phyloP scores from a whole-genome alignment of 2,113 vertebrate species.

The Ia io region DNA sequence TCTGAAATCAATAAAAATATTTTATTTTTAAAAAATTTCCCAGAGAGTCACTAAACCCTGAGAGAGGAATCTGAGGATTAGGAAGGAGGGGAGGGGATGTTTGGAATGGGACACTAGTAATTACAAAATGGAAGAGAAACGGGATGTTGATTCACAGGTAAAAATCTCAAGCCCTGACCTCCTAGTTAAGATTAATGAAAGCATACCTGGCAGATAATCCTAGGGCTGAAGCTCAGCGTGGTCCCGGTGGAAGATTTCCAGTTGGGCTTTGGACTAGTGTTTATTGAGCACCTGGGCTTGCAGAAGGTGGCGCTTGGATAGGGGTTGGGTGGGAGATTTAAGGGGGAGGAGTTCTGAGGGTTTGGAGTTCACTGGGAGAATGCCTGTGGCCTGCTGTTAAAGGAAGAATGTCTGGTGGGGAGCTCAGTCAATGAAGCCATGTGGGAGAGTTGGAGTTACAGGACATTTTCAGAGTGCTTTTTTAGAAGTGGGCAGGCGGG shows the following conservation, averaged over 20 bases:
- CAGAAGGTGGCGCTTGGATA: not conserved
- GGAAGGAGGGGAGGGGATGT: not conserved
- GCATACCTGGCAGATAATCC: not conserved
- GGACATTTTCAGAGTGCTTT: too few relatives aligned
- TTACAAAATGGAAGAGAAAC: not conserved
- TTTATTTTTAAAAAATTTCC: too few relatives aligned
- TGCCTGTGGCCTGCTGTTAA: not conserved
- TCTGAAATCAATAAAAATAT: too few relatives aligned
- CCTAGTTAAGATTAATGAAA: not conserved
- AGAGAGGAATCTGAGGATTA: not conserved
- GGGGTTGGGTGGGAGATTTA: not conserved
- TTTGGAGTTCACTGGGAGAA: not conserved
- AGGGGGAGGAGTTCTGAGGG: not conserved
- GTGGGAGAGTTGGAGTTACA: not conserved
- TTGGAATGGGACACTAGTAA: not conserved
- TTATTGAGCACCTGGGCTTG: not conserved
- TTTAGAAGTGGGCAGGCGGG: not conserved
- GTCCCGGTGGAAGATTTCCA: not conserved
- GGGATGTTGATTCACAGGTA: slow-evolving; percentile 65
- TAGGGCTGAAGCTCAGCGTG: not conserved
- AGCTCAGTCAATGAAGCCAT: not conserved
- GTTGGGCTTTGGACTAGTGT: not conserved
- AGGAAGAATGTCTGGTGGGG: not conserved
- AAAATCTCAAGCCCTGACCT: not conserved
- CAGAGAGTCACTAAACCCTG: not conserved